phyloP scores from a whole-genome alignment of 2,888 invertebrate species.

The Drosophila nr. perissopoda region DNA sequence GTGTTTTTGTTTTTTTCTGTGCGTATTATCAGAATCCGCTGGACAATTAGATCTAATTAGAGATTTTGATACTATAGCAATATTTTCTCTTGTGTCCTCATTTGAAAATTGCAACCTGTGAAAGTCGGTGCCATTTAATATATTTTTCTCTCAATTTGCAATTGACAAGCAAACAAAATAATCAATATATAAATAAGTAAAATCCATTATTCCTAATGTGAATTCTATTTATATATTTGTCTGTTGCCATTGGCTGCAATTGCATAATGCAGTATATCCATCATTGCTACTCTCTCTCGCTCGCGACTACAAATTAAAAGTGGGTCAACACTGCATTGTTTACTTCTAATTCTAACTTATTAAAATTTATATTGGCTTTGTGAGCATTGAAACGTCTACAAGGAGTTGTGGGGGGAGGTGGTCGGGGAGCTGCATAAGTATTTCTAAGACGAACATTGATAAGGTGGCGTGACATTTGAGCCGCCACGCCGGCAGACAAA shows the following conservation, averaged over 20 bases:
- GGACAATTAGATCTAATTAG: neutral
- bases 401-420: neutral
- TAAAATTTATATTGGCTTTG: constrained; percentile 3
- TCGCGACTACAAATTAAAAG: constrained; percentile 17
- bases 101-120: constrained; percentile 14
- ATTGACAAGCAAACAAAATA: constrained; percentile 34
- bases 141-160: constrained; percentile 20
- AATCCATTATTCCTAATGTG: constrained; percentile 2
- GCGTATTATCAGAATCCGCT: constrained; percentile 1
- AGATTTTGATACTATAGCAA: neutral
- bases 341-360: constrained; percentile 18
- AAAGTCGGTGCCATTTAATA: constrained; percentile 31
- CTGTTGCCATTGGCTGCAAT: constrained; percentile 40
- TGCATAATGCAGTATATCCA: constrained; percentile 51
- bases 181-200: constrained; percentile 50
- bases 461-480: constrained; percentile 73
- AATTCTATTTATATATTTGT: constrained; percentile 8
- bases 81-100: neutral
- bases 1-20: constrained; percentile 1
- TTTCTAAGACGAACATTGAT: constrained; percentile 48
- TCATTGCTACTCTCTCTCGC: neutral
- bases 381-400: neutral
- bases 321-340: constrained; percentile 41
- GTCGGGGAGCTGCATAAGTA: constrained; percentile 24
- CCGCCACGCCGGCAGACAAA: constrained; percentile 33